These are phyloP conservation scores for Eurosta solidaginis DNA, from an alignment of 1,140 invertebrate species.

Conservation along the genomic window DNA sequence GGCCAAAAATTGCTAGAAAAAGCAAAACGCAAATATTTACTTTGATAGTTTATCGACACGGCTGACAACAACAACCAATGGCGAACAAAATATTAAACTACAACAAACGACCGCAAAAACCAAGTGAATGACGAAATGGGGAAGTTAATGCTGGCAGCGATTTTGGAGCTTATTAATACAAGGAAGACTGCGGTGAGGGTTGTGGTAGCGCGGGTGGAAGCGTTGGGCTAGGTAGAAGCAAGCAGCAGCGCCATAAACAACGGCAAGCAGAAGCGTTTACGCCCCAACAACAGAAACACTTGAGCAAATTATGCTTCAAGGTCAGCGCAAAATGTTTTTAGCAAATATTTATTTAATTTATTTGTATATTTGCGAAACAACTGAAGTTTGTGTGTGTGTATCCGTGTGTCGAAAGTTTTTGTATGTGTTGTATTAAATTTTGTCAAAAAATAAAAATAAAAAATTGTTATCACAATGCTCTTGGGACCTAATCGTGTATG, in stretches of 20 bases:
- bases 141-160: constrained; percentile 12
- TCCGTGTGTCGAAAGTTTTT: not conserved
- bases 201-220: not conserved
- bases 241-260: not conserved
- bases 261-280: not conserved
- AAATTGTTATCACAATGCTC: not conserved
- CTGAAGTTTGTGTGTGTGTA: not conserved
- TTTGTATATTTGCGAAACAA: too few relatives aligned
- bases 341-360: too few relatives aligned
- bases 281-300: too few relatives aligned
- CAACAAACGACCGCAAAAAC: not conserved
- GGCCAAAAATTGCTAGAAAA: not conserved
- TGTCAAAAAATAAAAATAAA: not conserved
- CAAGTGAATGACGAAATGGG: not conserved
- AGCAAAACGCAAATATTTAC: not conserved
- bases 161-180: not conserved
- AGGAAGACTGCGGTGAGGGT: not conserved
- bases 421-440: not conserved
- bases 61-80: not conserved
- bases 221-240: not conserved
- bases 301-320: not conserved
- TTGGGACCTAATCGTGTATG: not conserved
- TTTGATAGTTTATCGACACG: constrained; percentile 20
- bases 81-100: not conserved
- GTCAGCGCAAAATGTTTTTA: constrained; percentile 18